Evolutionary conservation across 2,797 vertebrate species (phyloP), one percentile per base, ranked within the genome.

Genomic region (Eptatretus atami): DNA sequence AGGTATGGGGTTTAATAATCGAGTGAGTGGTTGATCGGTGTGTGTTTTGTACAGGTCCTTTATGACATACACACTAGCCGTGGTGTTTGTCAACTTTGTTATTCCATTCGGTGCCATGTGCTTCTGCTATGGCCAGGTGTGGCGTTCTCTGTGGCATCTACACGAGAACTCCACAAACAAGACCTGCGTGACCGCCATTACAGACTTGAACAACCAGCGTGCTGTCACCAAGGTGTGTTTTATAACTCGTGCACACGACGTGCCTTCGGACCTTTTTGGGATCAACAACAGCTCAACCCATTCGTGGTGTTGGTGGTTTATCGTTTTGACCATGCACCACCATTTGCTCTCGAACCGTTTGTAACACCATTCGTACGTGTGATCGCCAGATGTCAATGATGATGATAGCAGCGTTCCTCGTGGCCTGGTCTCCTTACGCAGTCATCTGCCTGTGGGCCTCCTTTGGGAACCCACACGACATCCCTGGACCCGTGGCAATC

Each of bases 341-440:
- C 19, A 19, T 19, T 19, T 19, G 19, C 19, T 19, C 19, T 19
- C 19, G 19, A 19, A 19, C 19, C 19, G 19, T 19, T 19, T 19
- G 19, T 19, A 19, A 19, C 19, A 19, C 19, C 19, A 19, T 19
- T 19, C 19, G 19, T 19, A 19, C 55, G 55, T 19, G 55, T 60
- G 6, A 19, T 19, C 14, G 19, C 14, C 78, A 98, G 92, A 95
- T 98, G 92, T 98, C 88, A 63, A 69, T 92, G 25, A 73, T 90
- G 68, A 98, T 98, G 88, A 93, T 98, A 65, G 53, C 82, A 64
- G 86, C 90, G 84, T 96, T 98, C 73, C 74, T 96, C 69, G 72
- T 88, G 72, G 92, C 92, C 0, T 98, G 92, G 92, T 90, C 87
- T 68, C 92, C 90, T 1, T 98, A 98, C 70, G 81, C 85, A 53